A percentile compares a stretch with the other conserved stretches of the same genome.
Evolutionary conservation across 1,140 invertebrate species (phyloP).

Genomic region (Trachelipus rathkii): DNA sequence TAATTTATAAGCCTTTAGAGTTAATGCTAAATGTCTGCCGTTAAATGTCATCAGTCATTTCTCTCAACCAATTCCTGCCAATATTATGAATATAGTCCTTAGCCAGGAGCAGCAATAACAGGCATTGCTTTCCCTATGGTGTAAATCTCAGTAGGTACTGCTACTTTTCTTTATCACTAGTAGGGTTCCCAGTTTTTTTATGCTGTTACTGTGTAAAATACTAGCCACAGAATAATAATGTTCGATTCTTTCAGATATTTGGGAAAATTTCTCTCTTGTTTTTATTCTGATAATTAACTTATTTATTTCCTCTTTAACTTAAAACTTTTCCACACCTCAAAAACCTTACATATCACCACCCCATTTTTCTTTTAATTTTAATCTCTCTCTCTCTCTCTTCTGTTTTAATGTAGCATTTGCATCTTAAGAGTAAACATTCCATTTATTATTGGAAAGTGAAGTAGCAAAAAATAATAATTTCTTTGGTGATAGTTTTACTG

Average conservation of each 20-base stretch:
- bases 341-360: neutral
- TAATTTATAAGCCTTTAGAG: neutral
- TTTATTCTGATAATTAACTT: neutral
- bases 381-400: neutral
- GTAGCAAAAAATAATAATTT: neutral
- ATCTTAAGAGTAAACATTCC: neutral
- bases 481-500: neutral
- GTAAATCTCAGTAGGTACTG: too few relatives aligned
- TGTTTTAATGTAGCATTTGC: neutral
- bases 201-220: neutral
- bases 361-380: neutral
- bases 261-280: neutral
- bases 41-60: neutral
- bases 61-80: neutral
- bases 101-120: neutral
- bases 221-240: neutral
- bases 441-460: neutral
- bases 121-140: too few relatives aligned
- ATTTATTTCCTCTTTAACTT: neutral
- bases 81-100: neutral
- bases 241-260: neutral
- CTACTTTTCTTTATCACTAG: neutral
- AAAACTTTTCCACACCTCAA: neutral
- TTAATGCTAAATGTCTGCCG: neutral
- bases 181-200: neutral